Evolutionary conservation across 2,113 vertebrate species (phyloP), one percentile per base, ranked within the genome.

Genomic region (Carassius gibelio): DNA sequence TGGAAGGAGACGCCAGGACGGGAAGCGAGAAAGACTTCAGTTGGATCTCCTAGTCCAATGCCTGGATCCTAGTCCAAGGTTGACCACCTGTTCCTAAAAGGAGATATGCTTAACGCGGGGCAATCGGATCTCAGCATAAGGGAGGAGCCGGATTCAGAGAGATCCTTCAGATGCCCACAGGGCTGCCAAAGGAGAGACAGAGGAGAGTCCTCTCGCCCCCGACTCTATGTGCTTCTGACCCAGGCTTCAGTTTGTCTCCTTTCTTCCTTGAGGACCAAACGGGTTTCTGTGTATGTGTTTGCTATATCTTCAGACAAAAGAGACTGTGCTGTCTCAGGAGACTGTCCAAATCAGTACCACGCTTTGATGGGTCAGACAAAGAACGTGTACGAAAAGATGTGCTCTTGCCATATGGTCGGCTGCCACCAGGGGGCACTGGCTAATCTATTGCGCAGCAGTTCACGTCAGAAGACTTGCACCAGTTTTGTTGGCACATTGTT

Each of bases 381-480:
- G 17, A 61, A 86, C 82, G 71, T 66, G 69, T 82, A 79, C 45
- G 77, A 87, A 87, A 80, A 72, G 74, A 55, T 83, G 61, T 83
- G 69, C 68, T 88, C 83, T 90, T 91, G 87, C 90, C 88, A 90
- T 87, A 84, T 62, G 85, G 90, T 85, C 90, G 88, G 75, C 26
- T 55, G 66, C 61, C n/a, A 86, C 23, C 38, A 81, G 80, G 26
- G 82, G 93, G 87, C 87, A 82, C 89, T 55, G 82, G 90, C 80
- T 90, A 90, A 93, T 93, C 92, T 93, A 91, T 92, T 94, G 92
- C 92, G 93, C 93, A 92, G 90, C 91, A 90, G 86, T 69, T 79
- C 84, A 89, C 88, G 90, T 92, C 91, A 75, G 89, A 90, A 88
- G 50, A 84, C 84, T 84, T 86, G 83, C 88, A 87, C 84, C 83